Conservation (phyloP, 2,113 vertebrate species). For the Corydoras sp. region DNA sequence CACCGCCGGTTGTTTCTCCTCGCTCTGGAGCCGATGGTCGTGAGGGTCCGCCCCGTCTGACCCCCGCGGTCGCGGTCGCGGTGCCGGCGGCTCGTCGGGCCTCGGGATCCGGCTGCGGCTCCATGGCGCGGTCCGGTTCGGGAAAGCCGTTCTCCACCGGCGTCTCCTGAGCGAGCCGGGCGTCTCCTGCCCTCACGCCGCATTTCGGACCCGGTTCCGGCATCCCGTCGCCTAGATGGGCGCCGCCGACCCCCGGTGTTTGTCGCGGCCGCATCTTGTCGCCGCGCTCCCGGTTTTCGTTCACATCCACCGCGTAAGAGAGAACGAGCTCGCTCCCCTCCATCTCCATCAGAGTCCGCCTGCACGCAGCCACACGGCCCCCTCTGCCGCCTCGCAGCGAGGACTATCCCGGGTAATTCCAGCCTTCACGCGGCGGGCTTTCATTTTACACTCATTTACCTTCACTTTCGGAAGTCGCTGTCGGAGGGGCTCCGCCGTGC, state of each 20-base stretch:
- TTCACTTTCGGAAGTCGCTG: too few relatives aligned
- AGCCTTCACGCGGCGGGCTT: background rate
- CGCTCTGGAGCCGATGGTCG: background rate
- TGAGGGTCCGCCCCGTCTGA: background rate
- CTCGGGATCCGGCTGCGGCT: constrained; percentile 26
- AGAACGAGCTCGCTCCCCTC: constrained; percentile 3
- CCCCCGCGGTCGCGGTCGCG: too few relatives aligned
- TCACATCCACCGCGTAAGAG: constrained; percentile 5
- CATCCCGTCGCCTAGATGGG: constrained; percentile 14
- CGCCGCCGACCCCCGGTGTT: background rate
- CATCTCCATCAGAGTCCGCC: constrained; percentile 8
- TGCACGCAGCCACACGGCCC: background rate
- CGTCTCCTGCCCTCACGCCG: constrained; percentile 22
- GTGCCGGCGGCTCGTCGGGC: background rate
- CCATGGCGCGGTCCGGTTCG: constrained; percentile 39
- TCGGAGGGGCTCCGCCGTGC: background rate
- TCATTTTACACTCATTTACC: background rate
- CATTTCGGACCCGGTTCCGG: constrained; percentile 38
- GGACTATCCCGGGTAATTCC: background rate
- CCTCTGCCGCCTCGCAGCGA: background rate
- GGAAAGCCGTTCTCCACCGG: constrained; percentile 58
- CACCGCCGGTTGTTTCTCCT: background rate
- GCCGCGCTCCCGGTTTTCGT: background rate
- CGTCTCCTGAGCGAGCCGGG: constrained; percentile 38
- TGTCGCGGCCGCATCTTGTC: background rate